Evolutionary conservation across 2,113 vertebrate genomes (phyloP), one percentile per base, ranked within the genome.

Genomic region (Oceanites oceanicus): DNA sequence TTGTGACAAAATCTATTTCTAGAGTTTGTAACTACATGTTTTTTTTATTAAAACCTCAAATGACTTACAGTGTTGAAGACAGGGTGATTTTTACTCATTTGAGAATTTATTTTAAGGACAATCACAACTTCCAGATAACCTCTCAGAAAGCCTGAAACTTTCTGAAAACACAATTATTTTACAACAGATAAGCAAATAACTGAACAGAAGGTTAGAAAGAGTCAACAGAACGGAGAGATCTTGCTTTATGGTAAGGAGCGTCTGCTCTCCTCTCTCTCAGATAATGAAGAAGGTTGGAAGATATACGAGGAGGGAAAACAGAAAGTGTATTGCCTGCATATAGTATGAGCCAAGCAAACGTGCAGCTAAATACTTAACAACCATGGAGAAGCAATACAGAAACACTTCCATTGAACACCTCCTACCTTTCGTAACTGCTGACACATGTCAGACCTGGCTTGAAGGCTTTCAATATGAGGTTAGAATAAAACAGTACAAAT

Each of bases 371-470:
- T 62, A 81, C 15, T 71, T 83, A 89, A 50, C 55, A 93, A 67
- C 75, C 86, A 47, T n/a, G 80, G 62, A 93, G 80, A 86, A 81
- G 30, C 68, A 84, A 70, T 67, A 44, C 36, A 58, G 70, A 34
- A 52, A 91, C 50, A 76, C 32, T 53, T 13, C 30, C 42, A 91
- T 3, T 47, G 42, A 83, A 90, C 32, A 88, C 27, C 65, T 84
- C 96, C 94, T 94, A 97, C 86, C 93, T 97, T 95, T 62, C 16
- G 20, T n/a, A 94, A 55, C 40, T 70, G 84, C 29, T 82, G 77
- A 62, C 73, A 92, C 13, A 5, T 68, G 36, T 49, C 42, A 88
- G 50, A 65, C 49, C 56, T 83, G 63, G 72, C 75, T 88, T 81
- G 71, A 96, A 85, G 81, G 86, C 81, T 93, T 97, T 84, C 56